Evolutionary conservation across 2,797 vertebrate species (phyloP).

Genomic region (Chelonia mydas): DNA sequence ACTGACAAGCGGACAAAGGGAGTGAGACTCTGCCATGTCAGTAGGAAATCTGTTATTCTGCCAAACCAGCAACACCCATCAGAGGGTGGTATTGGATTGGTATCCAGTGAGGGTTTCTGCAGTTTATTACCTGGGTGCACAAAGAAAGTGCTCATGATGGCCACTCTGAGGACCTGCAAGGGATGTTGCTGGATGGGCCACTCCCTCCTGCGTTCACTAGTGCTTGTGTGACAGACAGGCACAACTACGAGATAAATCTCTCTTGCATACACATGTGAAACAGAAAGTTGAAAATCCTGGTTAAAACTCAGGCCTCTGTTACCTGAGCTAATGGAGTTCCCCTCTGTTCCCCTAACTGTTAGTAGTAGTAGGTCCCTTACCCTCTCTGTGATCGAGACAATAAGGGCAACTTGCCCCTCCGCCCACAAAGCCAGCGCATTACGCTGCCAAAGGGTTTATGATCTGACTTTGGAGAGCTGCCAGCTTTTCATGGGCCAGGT

Average conservation of each 20-base stretch:
- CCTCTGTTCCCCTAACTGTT: background rate
- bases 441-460: background rate
- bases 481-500: background rate
- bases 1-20: accelerated
- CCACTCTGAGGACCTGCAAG: too few species aligned
- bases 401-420: background rate
- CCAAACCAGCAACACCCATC: background rate
- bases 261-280: background rate
- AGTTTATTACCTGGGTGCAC: background rate
- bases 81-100: background rate
- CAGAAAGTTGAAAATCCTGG: background rate
- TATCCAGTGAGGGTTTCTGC: background rate
- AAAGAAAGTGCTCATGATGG: background rate
- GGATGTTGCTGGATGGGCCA: too few species aligned
- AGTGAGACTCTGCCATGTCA: background rate
- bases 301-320: background rate
- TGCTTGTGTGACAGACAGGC: too few species aligned
- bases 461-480: background rate
- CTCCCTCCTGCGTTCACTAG: too few species aligned
- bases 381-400: background rate
- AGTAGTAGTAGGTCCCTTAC: background rate
- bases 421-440: too few species aligned
- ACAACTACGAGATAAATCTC: too few species aligned
- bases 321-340: background rate
- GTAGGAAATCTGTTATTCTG: background rate